Evolutionary conservation across 2,888 invertebrate genomes (phyloP).

Genomic region (Drosophila yooni): DNA sequence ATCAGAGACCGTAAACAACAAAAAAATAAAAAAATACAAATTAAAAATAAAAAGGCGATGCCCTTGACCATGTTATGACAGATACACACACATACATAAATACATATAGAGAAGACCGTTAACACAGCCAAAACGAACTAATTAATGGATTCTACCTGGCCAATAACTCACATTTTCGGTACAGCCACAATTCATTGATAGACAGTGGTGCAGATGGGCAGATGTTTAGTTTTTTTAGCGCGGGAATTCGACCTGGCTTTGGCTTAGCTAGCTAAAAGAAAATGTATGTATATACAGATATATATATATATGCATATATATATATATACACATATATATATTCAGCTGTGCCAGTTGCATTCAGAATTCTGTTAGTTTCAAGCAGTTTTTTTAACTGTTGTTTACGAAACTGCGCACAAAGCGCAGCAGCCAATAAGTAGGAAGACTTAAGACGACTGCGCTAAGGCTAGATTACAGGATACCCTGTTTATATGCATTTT

Average conservation of each 20-base stretch:
- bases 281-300: background rate
- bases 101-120: background rate
- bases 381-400: conserved; percentile 30
- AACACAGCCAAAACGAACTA: conserved; percentile 22
- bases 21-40: conserved; percentile 24
- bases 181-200: conserved; percentile 13
- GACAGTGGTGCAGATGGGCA: conserved; percentile 33
- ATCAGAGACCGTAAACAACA: conserved; percentile 12
- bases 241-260: conserved; percentile 35
- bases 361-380: conserved; percentile 47
- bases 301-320: background rate
- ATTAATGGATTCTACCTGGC: conserved; percentile 50
- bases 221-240: conserved; percentile 41
- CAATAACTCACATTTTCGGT: conserved; percentile 18
- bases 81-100: conserved; percentile 1
- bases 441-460: background rate
- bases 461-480: background rate
- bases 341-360: conserved; percentile 52
- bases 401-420: conserved; percentile 56
- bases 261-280: conserved; percentile 10
- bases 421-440: conserved; percentile 12
- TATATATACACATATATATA: background rate
- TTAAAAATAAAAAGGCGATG: conserved; percentile 32
- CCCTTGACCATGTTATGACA: conserved; percentile 72
- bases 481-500: background rate